These are phyloP conservation scores for Drosophila oshimai DNA, from an alignment of 1,140 invertebrate species.

Conservation along the genomic window DNA sequence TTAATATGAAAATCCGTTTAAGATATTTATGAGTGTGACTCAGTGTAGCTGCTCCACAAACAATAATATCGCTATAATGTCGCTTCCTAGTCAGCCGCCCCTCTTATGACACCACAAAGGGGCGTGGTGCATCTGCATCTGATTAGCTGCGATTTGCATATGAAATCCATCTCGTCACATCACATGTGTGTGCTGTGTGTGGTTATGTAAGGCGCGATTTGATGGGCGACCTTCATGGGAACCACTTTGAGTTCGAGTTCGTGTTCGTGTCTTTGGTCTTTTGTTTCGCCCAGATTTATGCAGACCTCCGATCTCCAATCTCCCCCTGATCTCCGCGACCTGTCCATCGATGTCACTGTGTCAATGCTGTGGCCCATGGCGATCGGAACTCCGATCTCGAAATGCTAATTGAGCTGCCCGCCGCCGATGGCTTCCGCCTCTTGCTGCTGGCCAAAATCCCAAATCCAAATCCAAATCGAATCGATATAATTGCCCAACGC, in stretches of 20 bases:
- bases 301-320: not conserved
- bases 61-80: not conserved
- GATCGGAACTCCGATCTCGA: not conserved
- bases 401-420: not conserved
- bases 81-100: constrained; percentile 20
- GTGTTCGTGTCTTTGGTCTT: constrained; percentile 25
- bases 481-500: not conserved
- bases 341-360: constrained; percentile 58
- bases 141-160: constrained; percentile 63
- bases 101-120: not conserved
- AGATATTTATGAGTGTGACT: constrained; percentile 38
- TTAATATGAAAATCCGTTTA: constrained; percentile 60
- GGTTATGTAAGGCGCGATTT: constrained; percentile 56
- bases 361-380: constrained; percentile 41
- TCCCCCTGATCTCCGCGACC: not conserved
- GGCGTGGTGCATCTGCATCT: constrained; percentile 43
- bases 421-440: constrained; percentile 21
- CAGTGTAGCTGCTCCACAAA: constrained; percentile 9
- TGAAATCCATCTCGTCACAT: constrained; percentile 37
- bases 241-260: constrained; percentile 10
- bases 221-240: constrained; percentile 63
- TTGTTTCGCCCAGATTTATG: constrained; percentile 25
- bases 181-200: not conserved
- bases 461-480: not conserved
- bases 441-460: not conserved